These are phyloP conservation scores for Riparia riparia DNA, from an alignment of 2,113 vertebrate genomes.

Conservation along the genomic window DNA sequence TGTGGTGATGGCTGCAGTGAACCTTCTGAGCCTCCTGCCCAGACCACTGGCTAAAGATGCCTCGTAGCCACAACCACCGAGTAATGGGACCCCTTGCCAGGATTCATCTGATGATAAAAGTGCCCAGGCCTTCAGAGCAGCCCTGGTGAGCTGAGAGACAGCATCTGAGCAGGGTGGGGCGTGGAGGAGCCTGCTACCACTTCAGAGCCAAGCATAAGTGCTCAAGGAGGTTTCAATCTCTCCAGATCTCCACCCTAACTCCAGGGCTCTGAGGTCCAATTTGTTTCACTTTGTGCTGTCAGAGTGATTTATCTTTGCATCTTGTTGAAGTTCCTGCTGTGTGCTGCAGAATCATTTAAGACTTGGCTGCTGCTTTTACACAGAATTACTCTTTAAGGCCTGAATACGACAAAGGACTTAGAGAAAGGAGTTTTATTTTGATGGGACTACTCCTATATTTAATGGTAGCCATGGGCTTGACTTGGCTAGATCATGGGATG, in stretches of 20 bases:
- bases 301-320: conserved; percentile 22
- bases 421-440: conserved; percentile 12
- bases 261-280: conserved; percentile 3
- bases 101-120: background rate
- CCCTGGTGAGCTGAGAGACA: background rate
- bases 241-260: conserved; percentile 45
- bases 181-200: background rate
- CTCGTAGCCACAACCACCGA: background rate
- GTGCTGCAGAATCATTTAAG: conserved; percentile 37
- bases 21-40: background rate
- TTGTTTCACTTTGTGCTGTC: conserved; percentile 5
- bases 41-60: background rate
- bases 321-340: conserved; percentile 27
- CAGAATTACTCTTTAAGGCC: conserved; percentile 21
- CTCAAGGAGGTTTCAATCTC: background rate
- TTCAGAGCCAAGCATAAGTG: conserved; percentile 17
- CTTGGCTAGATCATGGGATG: background rate
- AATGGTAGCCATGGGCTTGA: background rate
- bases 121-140: background rate
- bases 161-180: background rate
- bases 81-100: background rate
- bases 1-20: background rate
- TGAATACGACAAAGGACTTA: background rate
- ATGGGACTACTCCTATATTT: conserved; percentile 3
- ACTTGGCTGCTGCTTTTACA: conserved; percentile 52